A percentile compares a stretch with the other conserved stretches of the same genome.
Conservation (phyloP, 2,113 vertebrate genomes). For the Mionectes macconnelli region DNA sequence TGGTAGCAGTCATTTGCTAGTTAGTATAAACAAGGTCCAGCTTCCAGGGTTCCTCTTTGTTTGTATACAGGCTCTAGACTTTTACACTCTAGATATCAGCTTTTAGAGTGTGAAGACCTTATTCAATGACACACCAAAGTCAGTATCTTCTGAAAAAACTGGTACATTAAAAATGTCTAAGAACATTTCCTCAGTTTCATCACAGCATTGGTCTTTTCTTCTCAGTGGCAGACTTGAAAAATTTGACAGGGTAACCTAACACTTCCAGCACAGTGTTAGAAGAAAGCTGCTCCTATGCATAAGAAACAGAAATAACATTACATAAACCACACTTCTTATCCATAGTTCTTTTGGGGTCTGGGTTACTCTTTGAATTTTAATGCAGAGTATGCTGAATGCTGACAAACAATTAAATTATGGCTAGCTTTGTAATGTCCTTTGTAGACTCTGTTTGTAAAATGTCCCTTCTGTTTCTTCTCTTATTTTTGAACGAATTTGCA, state of each 20-base stretch:
- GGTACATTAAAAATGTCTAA: not conserved
- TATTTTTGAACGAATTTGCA: not conserved
- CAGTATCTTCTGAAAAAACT: not conserved
- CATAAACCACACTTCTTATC: not conserved
- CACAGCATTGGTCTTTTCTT: conserved; percentile 46
- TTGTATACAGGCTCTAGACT: not conserved
- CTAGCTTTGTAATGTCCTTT: not conserved
- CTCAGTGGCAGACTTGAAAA: conserved; percentile 42
- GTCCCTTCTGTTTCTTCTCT: not conserved
- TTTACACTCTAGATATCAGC: not conserved
- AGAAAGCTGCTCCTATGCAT: conserved; percentile 37
- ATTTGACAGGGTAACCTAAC: conserved; percentile 49
- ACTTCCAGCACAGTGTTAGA: conserved; percentile 8
- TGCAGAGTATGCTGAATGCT: not conserved
- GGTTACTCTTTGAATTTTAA: conserved; percentile 18
- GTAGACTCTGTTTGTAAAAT: not conserved
- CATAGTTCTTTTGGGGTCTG: not conserved
- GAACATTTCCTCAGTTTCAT: conserved; percentile 36
- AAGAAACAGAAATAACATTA: conserved; percentile 32
- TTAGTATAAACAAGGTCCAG: not conserved
- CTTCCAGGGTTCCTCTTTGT: not conserved
- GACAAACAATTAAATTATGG: conserved; percentile 3
- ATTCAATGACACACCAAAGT: conserved; percentile 5
- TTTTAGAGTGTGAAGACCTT: conserved; percentile 4
- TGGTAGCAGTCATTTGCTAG: not conserved